phyloP scores from a whole-genome alignment of 2,113 vertebrate species.

The Colaptes auratus region DNA sequence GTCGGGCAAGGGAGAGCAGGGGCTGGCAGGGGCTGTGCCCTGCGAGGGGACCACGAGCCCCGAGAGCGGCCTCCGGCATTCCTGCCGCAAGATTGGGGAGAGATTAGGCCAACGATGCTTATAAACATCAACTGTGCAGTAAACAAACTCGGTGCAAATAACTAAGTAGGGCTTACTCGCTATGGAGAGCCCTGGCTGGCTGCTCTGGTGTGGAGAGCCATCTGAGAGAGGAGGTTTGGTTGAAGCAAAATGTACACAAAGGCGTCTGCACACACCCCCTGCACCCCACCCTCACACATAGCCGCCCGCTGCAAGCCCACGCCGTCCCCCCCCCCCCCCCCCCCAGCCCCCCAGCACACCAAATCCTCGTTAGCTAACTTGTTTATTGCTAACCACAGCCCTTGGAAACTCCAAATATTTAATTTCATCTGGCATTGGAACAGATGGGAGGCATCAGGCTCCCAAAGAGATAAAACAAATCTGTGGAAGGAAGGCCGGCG shows the following conservation, averaged over 20 bases:
- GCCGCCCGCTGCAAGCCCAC: not conserved
- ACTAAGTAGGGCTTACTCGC: slow-evolving; percentile 20
- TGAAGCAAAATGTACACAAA: slow-evolving; percentile 27
- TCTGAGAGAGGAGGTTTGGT: slow-evolving; percentile 13
- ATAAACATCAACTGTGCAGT: slow-evolving; percentile 59
- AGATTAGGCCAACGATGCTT: slow-evolving; percentile 57
- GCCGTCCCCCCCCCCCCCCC: not conserved
- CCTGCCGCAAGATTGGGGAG: slow-evolving; percentile 36
- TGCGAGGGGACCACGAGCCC: not conserved
- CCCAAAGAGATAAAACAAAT: slow-evolving; percentile 64
- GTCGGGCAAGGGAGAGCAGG: not conserved
- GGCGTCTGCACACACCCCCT: not conserved
- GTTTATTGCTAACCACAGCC: slow-evolving; percentile 63
- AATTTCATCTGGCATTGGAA: slow-evolving; percentile 55
- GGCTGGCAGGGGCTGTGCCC: slow-evolving; percentile 7
- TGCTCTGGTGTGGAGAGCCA: slow-evolving; percentile 33
- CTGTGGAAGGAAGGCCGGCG: not conserved
- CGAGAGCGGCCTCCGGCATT: slow-evolving; percentile 30
- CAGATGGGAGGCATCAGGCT: slow-evolving; percentile 67
- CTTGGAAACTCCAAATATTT: slow-evolving; percentile 60
- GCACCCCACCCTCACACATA: slow-evolving; percentile 38
- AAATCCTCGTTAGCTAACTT: slow-evolving; percentile 35
- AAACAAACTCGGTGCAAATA: slow-evolving; percentile 69
- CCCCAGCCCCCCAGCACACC: not conserved
- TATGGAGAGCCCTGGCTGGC: not conserved